Evolutionary conservation across 2,888 invertebrate genomes (phyloP).

Genomic region (Temnothorax rugatulus): DNA sequence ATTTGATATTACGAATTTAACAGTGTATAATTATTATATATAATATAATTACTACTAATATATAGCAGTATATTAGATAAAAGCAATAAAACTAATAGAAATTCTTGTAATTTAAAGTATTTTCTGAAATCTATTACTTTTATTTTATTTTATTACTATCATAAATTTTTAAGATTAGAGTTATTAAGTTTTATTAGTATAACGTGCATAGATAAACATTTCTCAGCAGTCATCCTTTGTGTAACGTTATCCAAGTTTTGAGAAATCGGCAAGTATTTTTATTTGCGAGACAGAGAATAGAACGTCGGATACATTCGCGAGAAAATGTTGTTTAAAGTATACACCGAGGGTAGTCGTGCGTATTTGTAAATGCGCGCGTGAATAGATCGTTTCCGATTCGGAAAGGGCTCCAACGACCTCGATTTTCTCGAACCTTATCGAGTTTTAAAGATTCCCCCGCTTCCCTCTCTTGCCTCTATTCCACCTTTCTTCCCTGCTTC

Average conservation of each 20-base stretch:
- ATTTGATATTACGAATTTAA: too few relatives aligned
- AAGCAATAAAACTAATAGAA: not conserved
- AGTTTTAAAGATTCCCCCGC: constrained; percentile 73
- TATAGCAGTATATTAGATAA: not conserved
- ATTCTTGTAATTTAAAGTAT: constrained; percentile 6
- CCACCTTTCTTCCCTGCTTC: constrained; percentile 7
- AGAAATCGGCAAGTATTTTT: constrained; percentile 14
- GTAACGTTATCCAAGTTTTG: not conserved
- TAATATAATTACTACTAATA: not conserved
- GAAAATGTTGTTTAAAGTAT: constrained; percentile 62
- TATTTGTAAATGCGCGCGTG: constrained; percentile 59
- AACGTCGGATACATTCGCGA: constrained; percentile 39
- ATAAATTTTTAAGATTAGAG: not conserved
- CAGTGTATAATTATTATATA: too few relatives aligned
- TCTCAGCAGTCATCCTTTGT: not conserved
- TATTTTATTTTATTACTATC: not conserved
- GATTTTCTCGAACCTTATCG: constrained; percentile 70
- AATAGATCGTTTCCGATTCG: constrained; percentile 54
- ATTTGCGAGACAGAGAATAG: not conserved
- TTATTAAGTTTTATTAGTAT: not conserved
- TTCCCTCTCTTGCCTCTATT: not conserved
- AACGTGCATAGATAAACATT: not conserved
- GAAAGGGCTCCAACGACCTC: constrained; percentile 52
- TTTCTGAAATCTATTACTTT: not conserved
- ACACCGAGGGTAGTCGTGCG: constrained; percentile 63